A percentile compares a stretch with the other conserved stretches of the same genome.
Evolutionary conservation across 1,140 invertebrate species (phyloP).

Genomic region (Dendrolimus punctatus): DNA sequence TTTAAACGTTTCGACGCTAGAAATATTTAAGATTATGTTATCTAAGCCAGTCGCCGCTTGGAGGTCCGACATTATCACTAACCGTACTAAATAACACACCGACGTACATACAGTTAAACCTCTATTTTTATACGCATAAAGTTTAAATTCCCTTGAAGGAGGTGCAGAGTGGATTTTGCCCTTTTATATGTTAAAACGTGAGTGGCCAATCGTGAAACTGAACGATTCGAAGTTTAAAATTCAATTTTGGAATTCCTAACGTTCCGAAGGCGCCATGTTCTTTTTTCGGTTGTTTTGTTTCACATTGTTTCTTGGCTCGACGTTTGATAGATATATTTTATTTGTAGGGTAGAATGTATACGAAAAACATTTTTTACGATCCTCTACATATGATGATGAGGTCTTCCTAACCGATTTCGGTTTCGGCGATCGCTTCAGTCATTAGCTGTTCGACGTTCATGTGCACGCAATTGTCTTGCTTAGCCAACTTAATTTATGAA

Average conservation of each 20-base stretch:
- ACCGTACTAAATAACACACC: conserved; percentile 6
- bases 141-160: conserved; percentile 13
- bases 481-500: too few species aligned
- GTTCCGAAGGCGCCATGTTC: conserved; percentile 41
- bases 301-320: too few species aligned
- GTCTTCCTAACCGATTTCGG: too few species aligned
- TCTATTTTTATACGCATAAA: conserved; percentile 18
- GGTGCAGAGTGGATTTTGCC: conserved; percentile 7
- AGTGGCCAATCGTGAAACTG: conserved; percentile 33
- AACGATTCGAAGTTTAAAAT: conserved; percentile 29
- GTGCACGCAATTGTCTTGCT: too few species aligned
- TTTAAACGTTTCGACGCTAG: not conserved
- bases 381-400: too few species aligned
- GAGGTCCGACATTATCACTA: conserved; percentile 31
- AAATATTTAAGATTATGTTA: conserved; percentile 57
- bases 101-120: conserved; percentile 1
- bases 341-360: too few species aligned
- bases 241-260: conserved; percentile 38
- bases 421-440: too few species aligned
- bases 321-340: too few species aligned
- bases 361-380: too few species aligned
- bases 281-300: conserved; percentile 28
- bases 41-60: conserved; percentile 43
- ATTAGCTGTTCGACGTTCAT: too few species aligned
- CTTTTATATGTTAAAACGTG: conserved; percentile 16